A percentile compares a stretch with the other conserved stretches of the same genome.
phyloP scores from a whole-genome alignment of 2,113 vertebrate genomes.

The Vidua chalybeata region DNA sequence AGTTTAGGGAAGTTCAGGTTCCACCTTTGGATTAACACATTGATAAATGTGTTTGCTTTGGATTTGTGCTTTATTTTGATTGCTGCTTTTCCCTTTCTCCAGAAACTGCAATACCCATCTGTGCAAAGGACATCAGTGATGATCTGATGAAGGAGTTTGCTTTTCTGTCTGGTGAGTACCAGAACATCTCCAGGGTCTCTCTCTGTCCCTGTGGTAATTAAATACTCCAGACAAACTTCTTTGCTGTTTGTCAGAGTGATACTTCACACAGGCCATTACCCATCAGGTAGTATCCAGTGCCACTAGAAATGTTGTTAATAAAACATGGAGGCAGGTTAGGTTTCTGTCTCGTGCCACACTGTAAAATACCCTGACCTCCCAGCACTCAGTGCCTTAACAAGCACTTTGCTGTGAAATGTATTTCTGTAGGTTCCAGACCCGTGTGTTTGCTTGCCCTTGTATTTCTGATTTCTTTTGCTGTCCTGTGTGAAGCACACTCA shows the following conservation, averaged over 20 bases:
- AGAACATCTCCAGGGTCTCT: not conserved
- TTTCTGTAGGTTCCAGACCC: not conserved
- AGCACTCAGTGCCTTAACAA: not conserved
- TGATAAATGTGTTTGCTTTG: not conserved
- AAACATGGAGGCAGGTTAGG: slow-evolving; percentile 26
- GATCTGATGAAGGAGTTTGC: slow-evolving; percentile 92
- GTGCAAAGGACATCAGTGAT: slow-evolving; percentile 85
- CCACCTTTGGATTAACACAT: not conserved
- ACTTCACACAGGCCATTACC: not conserved
- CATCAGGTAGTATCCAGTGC: not conserved
- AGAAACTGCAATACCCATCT: slow-evolving; percentile 80
- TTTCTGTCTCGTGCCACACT: slow-evolving; percentile 9
- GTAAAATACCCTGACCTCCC: not conserved
- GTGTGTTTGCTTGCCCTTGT: not conserved
- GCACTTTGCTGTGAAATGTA: not conserved
- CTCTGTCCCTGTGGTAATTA: not conserved
- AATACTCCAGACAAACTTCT: slow-evolving; percentile 11
- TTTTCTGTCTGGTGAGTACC: slow-evolving; percentile 89
- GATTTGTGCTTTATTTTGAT: not conserved
- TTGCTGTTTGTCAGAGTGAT: slow-evolving; percentile 16
- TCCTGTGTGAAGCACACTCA: not conserved
- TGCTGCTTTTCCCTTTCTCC: not conserved
- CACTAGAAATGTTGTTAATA: slow-evolving; percentile 37
- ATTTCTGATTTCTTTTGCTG: not conserved
- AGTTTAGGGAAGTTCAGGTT: not conserved